Base-by-base conservation (phyloP, 2,113 vertebrate genomes). In the Oriolus oriolus region DNA sequence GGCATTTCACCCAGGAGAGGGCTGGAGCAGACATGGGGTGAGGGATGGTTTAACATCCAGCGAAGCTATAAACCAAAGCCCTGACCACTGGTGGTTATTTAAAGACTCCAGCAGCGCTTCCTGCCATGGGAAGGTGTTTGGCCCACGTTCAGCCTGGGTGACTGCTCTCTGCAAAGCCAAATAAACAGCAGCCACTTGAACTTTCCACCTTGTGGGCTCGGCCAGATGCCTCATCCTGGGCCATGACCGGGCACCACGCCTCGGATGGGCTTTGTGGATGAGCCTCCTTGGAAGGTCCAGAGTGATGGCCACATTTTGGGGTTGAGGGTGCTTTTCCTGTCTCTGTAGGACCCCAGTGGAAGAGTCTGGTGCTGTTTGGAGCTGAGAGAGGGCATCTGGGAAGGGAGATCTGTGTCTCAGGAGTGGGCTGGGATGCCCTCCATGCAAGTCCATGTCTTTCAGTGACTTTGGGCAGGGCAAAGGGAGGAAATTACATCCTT, bases 171-270 rank as follows among this genome's bases (percentile, higher is more conserved):
- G 75, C 63, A 95, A 93, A 96, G 54, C 71, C 93, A 96, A 96
- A 96, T 94, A 97, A 96, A 97, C 83, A 95, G 52, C 86, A 86
- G 23, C 75, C 93, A 93, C 87, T 94, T 96, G 87, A 97, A 92
- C 95, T 96, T 97, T 93, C 87, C 95, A 96, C 96, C 92, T 85
- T 88, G 47, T 2, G 1, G 75, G 47, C 76, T 94, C 26, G 0
- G 59, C 71, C 26, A 4, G 44, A 71, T 84, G 77, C 74, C 39
- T 88, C 13, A 1, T 89, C 47, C n/a, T 0, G 0, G 21, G 37
- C 80, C 27, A 2, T 1, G 4, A 35, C 31, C 0, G 0, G 18
- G 33, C 21, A 13, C 56, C 0, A 0, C 0, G 9, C 76, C 68
- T 84, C 1, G 0, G 30, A 42, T 6, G 2, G 50, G 49, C 49